phyloP scores from a whole-genome alignment of 2,113 vertebrate species.

The Eretmochelys imbricata region DNA sequence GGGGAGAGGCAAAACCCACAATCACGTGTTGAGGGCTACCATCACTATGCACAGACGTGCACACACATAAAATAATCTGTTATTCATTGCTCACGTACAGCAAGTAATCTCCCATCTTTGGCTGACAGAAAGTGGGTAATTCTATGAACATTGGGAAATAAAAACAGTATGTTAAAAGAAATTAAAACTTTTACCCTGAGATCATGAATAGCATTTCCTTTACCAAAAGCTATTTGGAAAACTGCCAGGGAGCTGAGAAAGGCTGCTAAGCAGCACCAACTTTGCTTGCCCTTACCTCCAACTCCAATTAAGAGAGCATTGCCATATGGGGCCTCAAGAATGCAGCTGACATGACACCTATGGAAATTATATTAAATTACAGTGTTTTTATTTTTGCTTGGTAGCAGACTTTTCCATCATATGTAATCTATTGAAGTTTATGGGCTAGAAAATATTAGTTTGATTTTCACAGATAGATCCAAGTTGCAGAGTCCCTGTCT shows the following conservation, averaged over 20 bases:
- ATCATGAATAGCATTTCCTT: constrained; percentile 82
- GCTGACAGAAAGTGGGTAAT: not conserved
- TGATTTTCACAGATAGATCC: not conserved
- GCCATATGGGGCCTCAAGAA: constrained; percentile 82
- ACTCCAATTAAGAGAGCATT: constrained; percentile 82
- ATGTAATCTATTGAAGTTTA: not conserved
- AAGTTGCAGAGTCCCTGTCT: not conserved
- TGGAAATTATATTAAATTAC: not conserved
- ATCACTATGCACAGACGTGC: not conserved
- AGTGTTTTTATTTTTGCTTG: not conserved
- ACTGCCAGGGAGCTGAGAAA: constrained; percentile 82
- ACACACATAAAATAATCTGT: rapidly evolving
- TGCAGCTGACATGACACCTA: constrained; percentile 82
- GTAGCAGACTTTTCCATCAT: not conserved
- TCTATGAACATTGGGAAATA: rapidly evolving
- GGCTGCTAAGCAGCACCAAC: constrained; percentile 78
- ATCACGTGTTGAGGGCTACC: not conserved
- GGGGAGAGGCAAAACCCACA: not conserved
- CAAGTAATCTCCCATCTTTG: not conserved
- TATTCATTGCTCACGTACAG: not conserved
- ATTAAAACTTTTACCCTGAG: constrained; percentile 70
- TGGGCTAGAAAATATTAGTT: not conserved
- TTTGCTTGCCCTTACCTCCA: constrained; percentile 82
- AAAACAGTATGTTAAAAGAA: not conserved
- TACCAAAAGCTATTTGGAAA: constrained; percentile 83